phyloP scores from a whole-genome alignment of 2,888 invertebrate species.

The Notodonta dromedarius region DNA sequence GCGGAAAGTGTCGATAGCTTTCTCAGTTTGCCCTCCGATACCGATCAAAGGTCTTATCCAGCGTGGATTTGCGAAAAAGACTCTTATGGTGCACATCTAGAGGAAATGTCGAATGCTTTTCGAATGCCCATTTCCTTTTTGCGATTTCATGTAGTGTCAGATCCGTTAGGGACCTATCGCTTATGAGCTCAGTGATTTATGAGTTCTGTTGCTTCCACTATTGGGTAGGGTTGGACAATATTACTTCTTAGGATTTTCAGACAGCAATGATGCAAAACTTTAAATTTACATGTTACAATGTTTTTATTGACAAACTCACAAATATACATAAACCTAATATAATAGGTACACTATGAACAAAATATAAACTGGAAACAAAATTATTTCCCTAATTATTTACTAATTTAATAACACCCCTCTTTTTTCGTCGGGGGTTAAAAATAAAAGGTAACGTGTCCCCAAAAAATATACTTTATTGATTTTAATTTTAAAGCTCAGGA shows the following conservation, averaged over 20 bases:
- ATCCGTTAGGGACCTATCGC: constrained; percentile 58
- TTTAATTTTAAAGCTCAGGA: too few species aligned
- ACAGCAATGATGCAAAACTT: constrained; percentile 45
- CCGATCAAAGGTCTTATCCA: constrained; percentile 70
- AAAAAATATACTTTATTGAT: too few species aligned
- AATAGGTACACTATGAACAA: too few species aligned
- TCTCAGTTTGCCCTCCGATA: constrained; percentile 69
- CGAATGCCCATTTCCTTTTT: constrained; percentile 64
- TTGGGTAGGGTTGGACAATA: constrained; percentile 58
- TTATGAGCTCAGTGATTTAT: constrained; percentile 74
- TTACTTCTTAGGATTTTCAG: constrained; percentile 57
- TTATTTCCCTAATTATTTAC: too few species aligned
- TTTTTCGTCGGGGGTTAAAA: too few species aligned
- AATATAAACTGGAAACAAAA: too few species aligned
- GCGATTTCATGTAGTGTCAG: constrained; percentile 67
- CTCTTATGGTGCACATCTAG: constrained; percentile 51
- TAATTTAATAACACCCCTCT: too few species aligned
- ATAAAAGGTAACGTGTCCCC: too few species aligned
- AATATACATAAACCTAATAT: too few species aligned
- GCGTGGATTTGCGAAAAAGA: constrained; percentile 59
- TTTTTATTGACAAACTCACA: too few species aligned
- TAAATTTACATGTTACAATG: background rate
- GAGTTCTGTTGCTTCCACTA: constrained; percentile 48
- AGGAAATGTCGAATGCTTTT: constrained; percentile 62
- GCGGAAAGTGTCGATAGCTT: constrained; percentile 69